Percentiles rank a stretch among this genome's conserved stretches.
Conservation (phyloP, 2,113 vertebrate genomes). For the Jaculus jaculus region DNA sequence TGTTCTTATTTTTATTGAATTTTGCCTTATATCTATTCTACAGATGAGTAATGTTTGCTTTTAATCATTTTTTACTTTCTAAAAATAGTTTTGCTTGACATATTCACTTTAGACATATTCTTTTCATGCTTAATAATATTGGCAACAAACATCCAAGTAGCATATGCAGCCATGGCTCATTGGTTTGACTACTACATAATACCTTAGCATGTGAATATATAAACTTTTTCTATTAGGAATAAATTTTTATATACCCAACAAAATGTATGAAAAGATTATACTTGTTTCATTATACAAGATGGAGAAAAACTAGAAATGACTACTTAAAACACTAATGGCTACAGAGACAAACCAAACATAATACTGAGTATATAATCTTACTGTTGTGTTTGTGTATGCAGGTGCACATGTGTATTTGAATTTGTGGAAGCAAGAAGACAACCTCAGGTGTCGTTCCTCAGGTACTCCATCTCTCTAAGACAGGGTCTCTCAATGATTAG, state of each 20-base stretch:
- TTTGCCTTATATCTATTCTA: slow-evolving; percentile 19
- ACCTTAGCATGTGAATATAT: not conserved
- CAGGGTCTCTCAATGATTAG: too few relatives aligned
- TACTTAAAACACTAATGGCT: slow-evolving; percentile 46
- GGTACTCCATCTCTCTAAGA: too few relatives aligned
- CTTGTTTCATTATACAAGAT: slow-evolving; percentile 37
- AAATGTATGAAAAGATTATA: slow-evolving; percentile 44
- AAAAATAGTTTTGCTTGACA: not conserved
- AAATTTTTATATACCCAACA: slow-evolving; percentile 37
- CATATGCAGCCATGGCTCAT: not conserved
- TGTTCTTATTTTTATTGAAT: slow-evolving; percentile 22
- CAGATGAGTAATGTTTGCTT: slow-evolving; percentile 14
- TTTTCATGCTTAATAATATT: slow-evolving; percentile 4
- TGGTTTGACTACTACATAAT: slow-evolving; percentile 4
- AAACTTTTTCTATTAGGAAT: slow-evolving; percentile 40
- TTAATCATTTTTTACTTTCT: not conserved
- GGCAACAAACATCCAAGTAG: slow-evolving; percentile 34
- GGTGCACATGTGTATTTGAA: too few relatives aligned
- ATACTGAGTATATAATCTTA: not conserved
- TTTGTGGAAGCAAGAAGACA: too few relatives aligned
- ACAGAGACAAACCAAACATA: not conserved
- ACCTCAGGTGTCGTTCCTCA: too few relatives aligned
- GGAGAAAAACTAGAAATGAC: slow-evolving; percentile 41
- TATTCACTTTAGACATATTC: slow-evolving; percentile 11
- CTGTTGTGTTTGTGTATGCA: too few relatives aligned